These are phyloP conservation scores for Orchestia grillus DNA, from an alignment of 1,140 invertebrate genomes.

Conservation along the genomic window DNA sequence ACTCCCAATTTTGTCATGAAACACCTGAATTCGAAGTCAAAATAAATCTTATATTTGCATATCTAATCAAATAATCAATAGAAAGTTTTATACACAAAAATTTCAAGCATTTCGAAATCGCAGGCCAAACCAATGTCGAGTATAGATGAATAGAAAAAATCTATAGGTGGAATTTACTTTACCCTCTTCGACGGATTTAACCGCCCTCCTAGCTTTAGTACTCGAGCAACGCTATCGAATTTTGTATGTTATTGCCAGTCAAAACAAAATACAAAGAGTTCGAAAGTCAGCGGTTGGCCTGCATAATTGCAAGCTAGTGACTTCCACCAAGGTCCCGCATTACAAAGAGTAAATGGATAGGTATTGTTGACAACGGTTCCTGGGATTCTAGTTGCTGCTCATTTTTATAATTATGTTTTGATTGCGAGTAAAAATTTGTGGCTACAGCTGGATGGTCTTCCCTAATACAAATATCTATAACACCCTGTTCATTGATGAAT, in stretches of 20 bases:
- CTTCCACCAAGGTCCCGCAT: background rate
- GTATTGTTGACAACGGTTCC: background rate
- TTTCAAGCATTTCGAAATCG: background rate
- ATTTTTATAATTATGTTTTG: background rate
- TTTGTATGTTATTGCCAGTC: background rate
- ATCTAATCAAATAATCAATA: background rate
- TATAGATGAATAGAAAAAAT: background rate
- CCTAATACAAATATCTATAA: background rate
- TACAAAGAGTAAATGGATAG: background rate
- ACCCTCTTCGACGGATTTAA: background rate
- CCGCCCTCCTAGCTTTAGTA: background rate
- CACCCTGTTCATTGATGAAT: background rate
- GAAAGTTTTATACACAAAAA: background rate
- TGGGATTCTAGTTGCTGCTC: background rate
- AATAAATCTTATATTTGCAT: background rate
- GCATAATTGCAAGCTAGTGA: background rate
- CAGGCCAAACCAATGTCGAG: background rate
- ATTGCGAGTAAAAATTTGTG: background rate
- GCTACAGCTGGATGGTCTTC: background rate
- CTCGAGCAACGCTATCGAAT: background rate
- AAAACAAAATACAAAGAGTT: background rate
- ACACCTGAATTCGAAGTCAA: background rate
- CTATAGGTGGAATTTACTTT: background rate
- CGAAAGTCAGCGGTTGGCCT: background rate
- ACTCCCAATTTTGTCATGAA: background rate